A percentile compares a stretch with the other conserved stretches of the same genome.
These are phyloP conservation scores for Callinectes sapidus DNA, from an alignment of 2,888 invertebrate species.

Conservation along the genomic window DNA sequence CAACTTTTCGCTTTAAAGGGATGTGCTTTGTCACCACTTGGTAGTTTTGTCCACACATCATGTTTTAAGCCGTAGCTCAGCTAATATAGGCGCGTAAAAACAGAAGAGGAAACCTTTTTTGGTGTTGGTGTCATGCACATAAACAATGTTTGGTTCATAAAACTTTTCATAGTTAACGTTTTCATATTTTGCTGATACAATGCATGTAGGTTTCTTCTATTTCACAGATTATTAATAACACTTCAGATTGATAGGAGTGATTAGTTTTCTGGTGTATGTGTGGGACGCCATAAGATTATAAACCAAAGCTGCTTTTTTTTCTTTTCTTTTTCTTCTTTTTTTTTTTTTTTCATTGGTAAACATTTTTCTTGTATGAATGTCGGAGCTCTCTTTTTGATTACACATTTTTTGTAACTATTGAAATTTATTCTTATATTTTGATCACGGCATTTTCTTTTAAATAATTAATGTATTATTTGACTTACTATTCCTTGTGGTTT, in stretches of 20 bases:
- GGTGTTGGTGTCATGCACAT: not conserved
- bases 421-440: not conserved
- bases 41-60: not conserved
- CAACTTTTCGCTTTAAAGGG: conserved; percentile 6
- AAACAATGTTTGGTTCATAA: not conserved
- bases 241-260: not conserved
- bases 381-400: not conserved
- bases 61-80: not conserved
- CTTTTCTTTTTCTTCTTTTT: not conserved
- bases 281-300: not conserved
- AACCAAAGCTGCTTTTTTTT: not conserved
- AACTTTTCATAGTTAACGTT: not conserved
- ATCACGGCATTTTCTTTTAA: not conserved
- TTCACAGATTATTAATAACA: not conserved
- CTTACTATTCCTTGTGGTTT: not conserved
- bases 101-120: not conserved
- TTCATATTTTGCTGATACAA: not conserved
- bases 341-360: not conserved
- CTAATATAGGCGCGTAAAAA: not conserved
- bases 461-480: not conserved
- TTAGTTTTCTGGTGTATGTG: not conserved
- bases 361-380: not conserved
- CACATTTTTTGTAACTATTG: not conserved
- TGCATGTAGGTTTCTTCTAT: not conserved
- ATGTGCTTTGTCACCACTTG: not conserved